Evolutionary conservation across 1,140 invertebrate genomes (phyloP), one percentile per base, ranked within the genome.

Genomic region (Calliopsis andreniformis): DNA sequence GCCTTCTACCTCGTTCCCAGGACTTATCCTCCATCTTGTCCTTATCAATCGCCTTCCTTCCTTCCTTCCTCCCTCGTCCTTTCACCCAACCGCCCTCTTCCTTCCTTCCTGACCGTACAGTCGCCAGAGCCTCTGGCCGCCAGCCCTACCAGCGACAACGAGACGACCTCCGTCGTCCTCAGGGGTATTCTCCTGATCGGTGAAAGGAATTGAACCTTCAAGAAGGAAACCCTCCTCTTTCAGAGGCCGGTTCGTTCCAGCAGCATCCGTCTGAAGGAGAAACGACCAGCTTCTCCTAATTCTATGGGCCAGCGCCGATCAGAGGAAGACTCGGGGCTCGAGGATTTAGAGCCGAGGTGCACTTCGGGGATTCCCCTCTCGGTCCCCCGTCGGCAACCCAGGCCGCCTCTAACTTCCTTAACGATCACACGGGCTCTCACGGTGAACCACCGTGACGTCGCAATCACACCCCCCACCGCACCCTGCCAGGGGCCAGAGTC

Each of bases 281-380:
- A 80, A 82, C 78, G 73, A 77, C 75, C 62, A 67, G 71, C 84
- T 67, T 75, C 55, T 80, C 76, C 82, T 84, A 84, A 87, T 87
- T 87, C 80, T 71, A 69, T 32, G 32, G 69, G 66, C 53, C 64
- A 71, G 28, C 32, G 2, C 43, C 51, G 42, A 39, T n/a, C 62
- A 35, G 42, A 61, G 47, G 30, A 45, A 6, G 5, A 55, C 32
- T n/a, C 35, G 25, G 55, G 61, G 79, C 72, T 56, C 77, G 70
- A 79, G 84, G 85, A 87, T 87, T 86, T 86, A 82, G 78, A 78
- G 66, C 78, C 59, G 51, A 83, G 83, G 80, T 83, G 80, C 77
- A 83, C 85, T 84, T 86, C 67, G 75, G 86, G 77, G 82, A 87
- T 82, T 80, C 67, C 58, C 42, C 32, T 45, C 59, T 67, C 59